These are phyloP conservation scores for Chelon labrosus DNA, from an alignment of 2,797 vertebrate species.

Conservation along the genomic window DNA sequence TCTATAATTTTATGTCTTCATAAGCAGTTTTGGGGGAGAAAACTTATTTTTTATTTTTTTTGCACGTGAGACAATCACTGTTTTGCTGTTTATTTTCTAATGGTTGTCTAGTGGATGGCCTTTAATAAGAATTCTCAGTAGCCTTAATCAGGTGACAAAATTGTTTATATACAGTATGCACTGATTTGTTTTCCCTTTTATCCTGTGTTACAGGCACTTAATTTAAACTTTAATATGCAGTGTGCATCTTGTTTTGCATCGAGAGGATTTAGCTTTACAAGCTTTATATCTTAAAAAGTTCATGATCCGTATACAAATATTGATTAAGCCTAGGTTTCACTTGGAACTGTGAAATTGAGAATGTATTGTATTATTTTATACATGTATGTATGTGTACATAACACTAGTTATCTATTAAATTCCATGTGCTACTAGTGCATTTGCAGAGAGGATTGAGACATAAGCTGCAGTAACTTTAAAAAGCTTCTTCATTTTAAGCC, in stretches of 20 bases:
- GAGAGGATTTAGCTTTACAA: conserved; percentile 24
- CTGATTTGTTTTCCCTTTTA: conserved; percentile 65
- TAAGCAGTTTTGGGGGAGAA: conserved; percentile 52
- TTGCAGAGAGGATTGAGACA: conserved; percentile 36
- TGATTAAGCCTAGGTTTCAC: conserved; percentile 53
- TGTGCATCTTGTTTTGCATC: conserved; percentile 44
- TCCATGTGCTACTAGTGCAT: conserved; percentile 39
- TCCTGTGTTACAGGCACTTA: conserved; percentile 69
- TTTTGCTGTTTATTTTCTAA: conserved; percentile 57
- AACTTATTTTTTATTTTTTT: conserved; percentile 38
- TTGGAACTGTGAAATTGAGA: conserved; percentile 79
- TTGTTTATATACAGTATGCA: conserved; percentile 64
- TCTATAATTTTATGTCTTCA: conserved; percentile 45
- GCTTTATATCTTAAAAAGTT: conserved; percentile 32
- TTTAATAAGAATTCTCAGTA: conserved; percentile 61
- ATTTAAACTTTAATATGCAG: conserved; percentile 58
- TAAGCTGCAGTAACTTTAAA: conserved; percentile 55
- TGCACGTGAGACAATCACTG: conserved; percentile 78
- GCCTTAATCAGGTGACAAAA: conserved; percentile 50
- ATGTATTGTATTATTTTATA: conserved; percentile 76
- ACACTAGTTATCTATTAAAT: conserved; percentile 61
- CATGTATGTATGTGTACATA: conserved; percentile 69
- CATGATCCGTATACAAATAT: conserved; percentile 41
- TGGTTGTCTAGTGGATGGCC: conserved; percentile 47
- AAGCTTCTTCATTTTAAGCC: conserved; percentile 24